Conservation (phyloP, 2,888 invertebrate genomes). For the Deroplatys truncata region DNA sequence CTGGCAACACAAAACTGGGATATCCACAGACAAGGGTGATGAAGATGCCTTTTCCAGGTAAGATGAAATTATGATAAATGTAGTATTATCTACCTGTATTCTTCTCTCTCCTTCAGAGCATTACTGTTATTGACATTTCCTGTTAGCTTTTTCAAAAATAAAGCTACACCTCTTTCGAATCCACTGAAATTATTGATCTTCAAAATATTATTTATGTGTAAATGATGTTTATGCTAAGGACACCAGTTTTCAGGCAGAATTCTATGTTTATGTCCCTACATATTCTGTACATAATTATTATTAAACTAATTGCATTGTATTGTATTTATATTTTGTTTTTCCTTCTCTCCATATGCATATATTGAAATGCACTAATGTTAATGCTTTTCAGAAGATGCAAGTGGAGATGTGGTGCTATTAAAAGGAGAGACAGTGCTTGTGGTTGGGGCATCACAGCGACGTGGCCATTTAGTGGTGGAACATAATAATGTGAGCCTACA, state of each 20-base stretch:
- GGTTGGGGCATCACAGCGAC: constrained; percentile 77
- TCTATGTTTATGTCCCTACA: too few relatives aligned
- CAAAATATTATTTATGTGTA: too few relatives aligned
- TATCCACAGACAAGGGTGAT: constrained; percentile 90
- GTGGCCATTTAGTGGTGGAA: constrained; percentile 86
- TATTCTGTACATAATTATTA: background rate
- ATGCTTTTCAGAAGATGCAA: constrained; percentile 42
- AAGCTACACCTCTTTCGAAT: too few relatives aligned
- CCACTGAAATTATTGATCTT: too few relatives aligned
- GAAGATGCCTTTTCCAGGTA: constrained; percentile 82
- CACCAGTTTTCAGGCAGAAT: too few relatives aligned
- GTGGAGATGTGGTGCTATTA: constrained; percentile 59
- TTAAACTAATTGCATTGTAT: background rate
- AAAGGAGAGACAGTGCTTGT: constrained; percentile 86
- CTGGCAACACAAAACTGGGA: constrained; percentile 83
- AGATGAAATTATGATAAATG: constrained; percentile 21
- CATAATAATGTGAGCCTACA: constrained; percentile 68
- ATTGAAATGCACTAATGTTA: background rate
- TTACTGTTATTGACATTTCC: too few relatives aligned
- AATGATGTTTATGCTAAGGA: too few relatives aligned
- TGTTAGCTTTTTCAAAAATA: too few relatives aligned
- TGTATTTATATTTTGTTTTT: too few relatives aligned
- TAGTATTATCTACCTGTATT: too few relatives aligned
- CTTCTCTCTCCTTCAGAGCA: too few relatives aligned
- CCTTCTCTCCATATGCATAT: background rate